Conservation (phyloP, 2,888 invertebrate species). For the Cancer borealis region DNA sequence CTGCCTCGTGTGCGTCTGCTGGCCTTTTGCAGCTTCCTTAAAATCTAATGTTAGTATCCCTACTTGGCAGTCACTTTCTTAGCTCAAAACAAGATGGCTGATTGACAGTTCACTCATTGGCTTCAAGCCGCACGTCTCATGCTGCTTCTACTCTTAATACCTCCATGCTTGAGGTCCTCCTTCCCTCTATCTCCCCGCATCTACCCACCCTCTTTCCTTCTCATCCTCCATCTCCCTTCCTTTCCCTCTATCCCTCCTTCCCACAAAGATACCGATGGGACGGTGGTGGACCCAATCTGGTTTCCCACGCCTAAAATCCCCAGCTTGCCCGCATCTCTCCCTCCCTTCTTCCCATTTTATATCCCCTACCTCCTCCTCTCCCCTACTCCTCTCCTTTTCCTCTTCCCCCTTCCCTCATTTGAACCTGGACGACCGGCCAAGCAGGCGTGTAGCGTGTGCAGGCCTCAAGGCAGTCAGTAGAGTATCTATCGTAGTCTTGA, state of each 20-base stretch:
- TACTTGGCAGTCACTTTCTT: no score
- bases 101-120: no score
- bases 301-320: conserved; percentile 37
- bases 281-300: conserved; percentile 41
- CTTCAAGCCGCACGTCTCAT: no score
- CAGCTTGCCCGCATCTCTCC: conserved; percentile 34
- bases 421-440: conserved; percentile 16
- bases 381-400: neutral
- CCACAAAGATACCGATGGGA: conserved; percentile 21
- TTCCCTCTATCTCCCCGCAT: neutral
- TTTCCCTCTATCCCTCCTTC: neutral
- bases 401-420: neutral
- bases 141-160: no score
- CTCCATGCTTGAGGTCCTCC: conserved; percentile 4
- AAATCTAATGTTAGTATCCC: no score
- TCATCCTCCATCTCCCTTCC: neutral
- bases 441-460: neutral
- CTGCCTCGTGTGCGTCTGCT: no score
- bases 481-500: neutral
- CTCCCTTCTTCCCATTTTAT: neutral
- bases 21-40: no score
- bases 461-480: neutral
- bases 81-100: no score
- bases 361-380: neutral
- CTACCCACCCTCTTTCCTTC: neutral